Conservation (phyloP, 2,888 invertebrate species). For the Nomada ferruginata region DNA sequence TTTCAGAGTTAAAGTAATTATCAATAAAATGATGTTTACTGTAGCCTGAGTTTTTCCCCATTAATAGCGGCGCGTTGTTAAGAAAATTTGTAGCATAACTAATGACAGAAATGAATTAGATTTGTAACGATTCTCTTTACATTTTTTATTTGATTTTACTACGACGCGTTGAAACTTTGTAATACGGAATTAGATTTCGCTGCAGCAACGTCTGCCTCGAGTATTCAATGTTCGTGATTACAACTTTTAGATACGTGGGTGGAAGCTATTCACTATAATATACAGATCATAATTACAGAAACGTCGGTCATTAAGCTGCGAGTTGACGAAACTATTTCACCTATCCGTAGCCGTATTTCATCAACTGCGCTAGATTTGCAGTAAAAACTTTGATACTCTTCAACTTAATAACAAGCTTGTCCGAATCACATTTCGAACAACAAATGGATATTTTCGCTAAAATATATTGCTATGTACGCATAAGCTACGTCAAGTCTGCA, state of each 20-base stretch:
- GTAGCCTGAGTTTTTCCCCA: too few species aligned
- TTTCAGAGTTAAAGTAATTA: too few species aligned
- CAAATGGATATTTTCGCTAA: neutral
- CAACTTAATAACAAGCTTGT: slow-evolving; percentile 20
- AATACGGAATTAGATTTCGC: neutral
- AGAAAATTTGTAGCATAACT: too few species aligned
- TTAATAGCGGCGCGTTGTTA: too few species aligned
- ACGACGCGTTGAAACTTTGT: neutral
- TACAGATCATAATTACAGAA: slow-evolving; percentile 27
- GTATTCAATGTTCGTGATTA: slow-evolving; percentile 24
- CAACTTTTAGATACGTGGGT: slow-evolving; percentile 10
- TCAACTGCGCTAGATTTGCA: slow-evolving; percentile 8
- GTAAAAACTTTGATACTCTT: slow-evolving; percentile 27
- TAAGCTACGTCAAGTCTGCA: neutral
- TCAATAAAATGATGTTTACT: too few species aligned
- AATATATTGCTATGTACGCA: neutral
- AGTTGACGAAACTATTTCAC: slow-evolving; percentile 32
- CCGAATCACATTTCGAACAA: slow-evolving; percentile 13
- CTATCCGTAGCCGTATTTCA: neutral
- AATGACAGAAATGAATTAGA: too few species aligned
- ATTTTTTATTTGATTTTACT: neutral
- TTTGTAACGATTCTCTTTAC: neutral
- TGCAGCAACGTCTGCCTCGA: neutral
- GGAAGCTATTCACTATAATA: slow-evolving; percentile 19
- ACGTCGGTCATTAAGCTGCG: slow-evolving; percentile 33